Evolutionary conservation across 2,888 invertebrate genomes (phyloP).

Genomic region (Pocota personata): DNA sequence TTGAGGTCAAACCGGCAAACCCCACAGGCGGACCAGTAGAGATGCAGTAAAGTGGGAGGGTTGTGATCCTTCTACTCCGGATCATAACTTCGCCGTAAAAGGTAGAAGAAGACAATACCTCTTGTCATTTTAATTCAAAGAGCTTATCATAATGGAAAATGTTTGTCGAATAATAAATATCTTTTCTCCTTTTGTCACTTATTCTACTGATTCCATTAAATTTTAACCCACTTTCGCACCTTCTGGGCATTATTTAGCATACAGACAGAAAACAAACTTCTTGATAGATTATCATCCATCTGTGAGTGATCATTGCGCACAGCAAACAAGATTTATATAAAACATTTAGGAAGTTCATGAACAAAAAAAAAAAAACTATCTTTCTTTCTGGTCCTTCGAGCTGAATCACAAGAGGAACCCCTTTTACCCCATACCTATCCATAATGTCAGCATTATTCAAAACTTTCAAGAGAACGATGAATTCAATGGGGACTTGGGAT

Average conservation of each 20-base stretch:
- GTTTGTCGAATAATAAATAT: neutral
- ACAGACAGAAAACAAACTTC: neutral
- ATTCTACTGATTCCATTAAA: slow-evolving; percentile 5
- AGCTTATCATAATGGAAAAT: neutral
- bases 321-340: slow-evolving; percentile 29
- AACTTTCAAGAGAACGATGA: slow-evolving; percentile 3
- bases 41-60: too few species aligned
- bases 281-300: slow-evolving; percentile 33
- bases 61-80: too few species aligned
- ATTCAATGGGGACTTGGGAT: slow-evolving; percentile 8
- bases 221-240: neutral
- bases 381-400: neutral
- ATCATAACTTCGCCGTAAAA: too few species aligned
- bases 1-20: too few species aligned
- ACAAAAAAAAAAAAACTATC: neutral
- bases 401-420: slow-evolving; percentile 1
- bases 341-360: slow-evolving; percentile 21
- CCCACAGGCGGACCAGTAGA: too few species aligned
- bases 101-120: too few species aligned
- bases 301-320: slow-evolving; percentile 37
- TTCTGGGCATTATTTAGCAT: neutral
- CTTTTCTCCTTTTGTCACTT: neutral
- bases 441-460: slow-evolving; percentile 49
- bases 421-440: neutral
- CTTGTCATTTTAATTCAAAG: too few species aligned